Evolutionary conservation across 2,888 invertebrate genomes (phyloP).

Genomic region (Baronia brevicornis): DNA sequence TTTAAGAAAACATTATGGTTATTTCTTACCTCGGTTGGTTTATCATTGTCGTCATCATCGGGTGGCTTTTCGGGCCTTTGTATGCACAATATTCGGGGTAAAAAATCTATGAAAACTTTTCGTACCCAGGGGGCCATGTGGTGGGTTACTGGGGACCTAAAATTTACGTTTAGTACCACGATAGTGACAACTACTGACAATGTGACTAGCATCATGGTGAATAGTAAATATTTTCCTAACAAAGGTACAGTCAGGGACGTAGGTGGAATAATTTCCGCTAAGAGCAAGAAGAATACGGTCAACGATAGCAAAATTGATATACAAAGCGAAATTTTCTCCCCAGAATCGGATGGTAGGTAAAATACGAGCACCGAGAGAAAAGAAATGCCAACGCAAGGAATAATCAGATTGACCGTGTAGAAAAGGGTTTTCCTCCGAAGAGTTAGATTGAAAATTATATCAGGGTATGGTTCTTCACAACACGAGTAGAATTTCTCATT

Average conservation of each 20-base stretch:
- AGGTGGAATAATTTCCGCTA: conserved; percentile 96
- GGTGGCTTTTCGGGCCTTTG: conserved; percentile 89
- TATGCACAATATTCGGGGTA: conserved; percentile 91
- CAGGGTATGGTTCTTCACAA: conserved; percentile 97
- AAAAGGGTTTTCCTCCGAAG: conserved; percentile 95
- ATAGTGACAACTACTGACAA: conserved; percentile 95
- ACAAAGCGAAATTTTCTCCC: conserved; percentile 97
- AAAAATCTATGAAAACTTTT: conserved; percentile 87
- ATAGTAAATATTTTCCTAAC: conserved; percentile 92
- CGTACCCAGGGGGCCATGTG: conserved; percentile 94
- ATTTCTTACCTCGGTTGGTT: conserved; percentile 66
- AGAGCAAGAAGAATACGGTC: conserved; percentile 94
- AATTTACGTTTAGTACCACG: conserved; percentile 94
- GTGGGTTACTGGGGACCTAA: conserved; percentile 93
- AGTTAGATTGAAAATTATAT: conserved; percentile 98
- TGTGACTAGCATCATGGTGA: conserved; percentile 96
- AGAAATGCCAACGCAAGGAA: conserved; percentile 97
- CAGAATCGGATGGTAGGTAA: conserved; percentile 97
- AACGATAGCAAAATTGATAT: conserved; percentile 94
- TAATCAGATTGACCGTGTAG: conserved; percentile 97
- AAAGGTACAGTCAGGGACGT: conserved; percentile 94
- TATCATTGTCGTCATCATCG: conserved; percentile 75
- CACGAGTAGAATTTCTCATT: conserved; percentile 97
- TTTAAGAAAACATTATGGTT: conserved; percentile 22
- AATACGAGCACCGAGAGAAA: conserved; percentile 97